Conservation (phyloP, 2,888 invertebrate genomes). For the Pseudoips prasinana region DNA sequence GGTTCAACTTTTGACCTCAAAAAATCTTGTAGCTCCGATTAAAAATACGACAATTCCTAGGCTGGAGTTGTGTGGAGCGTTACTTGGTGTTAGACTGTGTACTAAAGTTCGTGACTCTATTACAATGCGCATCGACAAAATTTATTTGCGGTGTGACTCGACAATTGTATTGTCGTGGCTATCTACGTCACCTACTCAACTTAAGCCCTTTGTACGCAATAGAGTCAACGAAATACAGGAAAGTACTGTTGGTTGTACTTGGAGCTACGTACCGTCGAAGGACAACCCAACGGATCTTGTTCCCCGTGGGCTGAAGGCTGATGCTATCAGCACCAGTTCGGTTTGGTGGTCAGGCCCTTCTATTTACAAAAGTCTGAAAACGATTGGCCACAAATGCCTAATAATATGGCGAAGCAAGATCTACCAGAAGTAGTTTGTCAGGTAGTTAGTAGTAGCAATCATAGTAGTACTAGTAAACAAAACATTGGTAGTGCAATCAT, state of each 20-base stretch:
- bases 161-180: background rate
- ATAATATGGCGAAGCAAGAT: conserved; percentile 3
- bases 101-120: background rate
- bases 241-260: background rate
- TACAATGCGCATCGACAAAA: background rate
- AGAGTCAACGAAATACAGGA: conserved; percentile 2
- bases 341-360: conserved; percentile 28
- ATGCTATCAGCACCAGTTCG: conserved; percentile 7
- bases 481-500: conserved; percentile 3
- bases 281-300: conserved; percentile 3
- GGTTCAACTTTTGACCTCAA: conserved; percentile 22
- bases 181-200: background rate
- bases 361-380: conserved; percentile 5
- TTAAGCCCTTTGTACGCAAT: conserved; percentile 1
- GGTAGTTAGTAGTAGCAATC: background rate
- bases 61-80: background rate
- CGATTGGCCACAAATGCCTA: conserved; percentile 3
- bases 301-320: conserved; percentile 15
- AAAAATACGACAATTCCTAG: background rate
- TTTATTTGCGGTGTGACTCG: background rate
- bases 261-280: conserved; percentile 2
- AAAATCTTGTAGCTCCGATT: conserved; percentile 3
- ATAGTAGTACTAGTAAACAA: conserved; percentile 3
- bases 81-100: background rate
- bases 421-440: conserved; percentile 4